Evolutionary conservation across 2,888 invertebrate species (phyloP).

Genomic region (Troides helena): DNA sequence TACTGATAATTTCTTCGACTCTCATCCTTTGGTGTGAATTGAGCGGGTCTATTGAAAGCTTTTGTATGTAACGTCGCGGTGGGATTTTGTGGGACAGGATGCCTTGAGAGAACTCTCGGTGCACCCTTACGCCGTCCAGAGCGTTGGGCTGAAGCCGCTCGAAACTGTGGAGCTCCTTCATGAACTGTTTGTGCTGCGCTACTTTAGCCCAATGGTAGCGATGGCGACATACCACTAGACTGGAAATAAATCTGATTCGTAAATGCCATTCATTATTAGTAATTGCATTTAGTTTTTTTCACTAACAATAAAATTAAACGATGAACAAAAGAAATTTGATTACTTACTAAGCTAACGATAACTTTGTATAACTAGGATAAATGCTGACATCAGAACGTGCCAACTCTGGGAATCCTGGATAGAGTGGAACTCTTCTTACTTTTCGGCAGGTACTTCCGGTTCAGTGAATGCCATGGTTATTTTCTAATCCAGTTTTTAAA

Average conservation of each 20-base stretch:
- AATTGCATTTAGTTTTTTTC: too few species aligned
- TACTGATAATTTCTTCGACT: conserved; percentile 70
- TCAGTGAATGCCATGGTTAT: conserved; percentile 23
- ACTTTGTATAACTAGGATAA: conserved; percentile 81
- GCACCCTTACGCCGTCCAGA: conserved; percentile 82
- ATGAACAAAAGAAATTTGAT: neutral
- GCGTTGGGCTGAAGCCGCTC: conserved; percentile 82
- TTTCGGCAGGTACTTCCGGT: conserved; percentile 33
- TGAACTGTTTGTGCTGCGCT: conserved; percentile 79
- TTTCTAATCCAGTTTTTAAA: neutral
- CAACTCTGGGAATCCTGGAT: conserved; percentile 76
- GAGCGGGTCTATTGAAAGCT: conserved; percentile 65
- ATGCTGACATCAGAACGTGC: conserved; percentile 81
- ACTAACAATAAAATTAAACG: too few species aligned
- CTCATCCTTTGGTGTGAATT: conserved; percentile 64
- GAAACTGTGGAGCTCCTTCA: conserved; percentile 81
- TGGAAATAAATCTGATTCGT: conserved; percentile 48
- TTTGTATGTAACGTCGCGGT: conserved; percentile 66
- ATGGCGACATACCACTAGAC: conserved; percentile 83
- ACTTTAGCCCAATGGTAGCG: conserved; percentile 77
- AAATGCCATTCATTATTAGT: too few species aligned
- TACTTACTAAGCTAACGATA: conserved; percentile 83
- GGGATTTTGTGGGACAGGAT: conserved; percentile 77
- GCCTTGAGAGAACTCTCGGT: conserved; percentile 82
- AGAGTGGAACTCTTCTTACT: conserved; percentile 55